Conservation (phyloP, 2,113 vertebrate species). For the Clupea harengus region DNA sequence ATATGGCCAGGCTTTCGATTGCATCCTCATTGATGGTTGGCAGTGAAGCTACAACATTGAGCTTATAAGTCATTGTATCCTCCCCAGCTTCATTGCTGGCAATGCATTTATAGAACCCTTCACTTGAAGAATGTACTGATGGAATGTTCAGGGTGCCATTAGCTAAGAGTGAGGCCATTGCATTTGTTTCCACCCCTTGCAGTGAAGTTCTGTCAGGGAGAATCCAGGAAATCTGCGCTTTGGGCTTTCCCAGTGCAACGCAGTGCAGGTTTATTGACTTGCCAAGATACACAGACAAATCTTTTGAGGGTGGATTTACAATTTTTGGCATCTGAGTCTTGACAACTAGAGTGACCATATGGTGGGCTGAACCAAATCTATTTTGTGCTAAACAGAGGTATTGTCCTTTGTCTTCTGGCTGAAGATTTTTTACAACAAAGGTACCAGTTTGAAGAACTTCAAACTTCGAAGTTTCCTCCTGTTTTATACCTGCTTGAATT, state of each 20-base stretch:
- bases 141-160: slow-evolving; percentile 73
- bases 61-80: slow-evolving; percentile 71
- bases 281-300: slow-evolving; percentile 66
- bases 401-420: slow-evolving; percentile 76
- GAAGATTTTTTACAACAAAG: slow-evolving; percentile 72
- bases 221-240: slow-evolving; percentile 75
- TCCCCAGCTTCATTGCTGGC: slow-evolving; percentile 77
- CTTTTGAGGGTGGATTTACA: slow-evolving; percentile 48
- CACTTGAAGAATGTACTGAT: slow-evolving; percentile 69
- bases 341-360: slow-evolving; percentile 69
- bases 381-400: slow-evolving; percentile 76
- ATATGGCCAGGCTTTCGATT: slow-evolving; percentile 58
- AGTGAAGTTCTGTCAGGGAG: slow-evolving; percentile 73
- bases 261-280: slow-evolving; percentile 65
- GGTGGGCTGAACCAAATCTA: slow-evolving; percentile 69
- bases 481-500: slow-evolving; percentile 69
- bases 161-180: slow-evolving; percentile 60
- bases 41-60: slow-evolving; percentile 71
- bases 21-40: slow-evolving; percentile 66
- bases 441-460: slow-evolving; percentile 75
- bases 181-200: slow-evolving; percentile 53
- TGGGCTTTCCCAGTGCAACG: slow-evolving; percentile 68
- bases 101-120: slow-evolving; percentile 77
- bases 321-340: slow-evolving; percentile 71
- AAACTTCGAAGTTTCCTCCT: slow-evolving; percentile 64